A percentile compares a stretch with the other conserved stretches of the same genome.
These are phyloP conservation scores for Colius striatus DNA, from an alignment of 2,113 vertebrate species.

Conservation along the genomic window DNA sequence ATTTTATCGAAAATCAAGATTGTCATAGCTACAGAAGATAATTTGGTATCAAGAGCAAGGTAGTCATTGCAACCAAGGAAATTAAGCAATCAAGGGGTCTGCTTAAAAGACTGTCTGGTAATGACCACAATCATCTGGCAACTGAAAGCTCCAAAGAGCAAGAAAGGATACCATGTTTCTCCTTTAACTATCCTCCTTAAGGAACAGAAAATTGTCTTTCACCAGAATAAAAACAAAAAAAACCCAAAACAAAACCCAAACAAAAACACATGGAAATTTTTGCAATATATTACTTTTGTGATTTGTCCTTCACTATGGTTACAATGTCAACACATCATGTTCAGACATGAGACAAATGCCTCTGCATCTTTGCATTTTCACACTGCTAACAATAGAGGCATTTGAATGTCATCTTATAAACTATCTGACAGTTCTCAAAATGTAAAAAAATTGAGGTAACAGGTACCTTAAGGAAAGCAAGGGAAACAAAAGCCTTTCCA, in stretches of 20 bases:
- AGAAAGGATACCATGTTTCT: neutral
- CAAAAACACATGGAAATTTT: neutral
- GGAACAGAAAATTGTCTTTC: neutral
- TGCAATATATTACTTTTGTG: neutral
- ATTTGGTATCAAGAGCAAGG: neutral
- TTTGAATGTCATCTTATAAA: fast-evolving
- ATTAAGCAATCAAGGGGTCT: neutral
- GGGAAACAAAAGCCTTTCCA: neutral
- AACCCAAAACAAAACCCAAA: too few species aligned
- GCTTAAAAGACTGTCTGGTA: neutral
- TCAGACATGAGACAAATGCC: too few species aligned
- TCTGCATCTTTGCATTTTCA: neutral
- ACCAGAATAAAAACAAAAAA: neutral
- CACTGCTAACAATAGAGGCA: fast-evolving
- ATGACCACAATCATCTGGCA: neutral
- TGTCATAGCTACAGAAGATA: conserved; percentile 7
- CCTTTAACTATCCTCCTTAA: neutral
- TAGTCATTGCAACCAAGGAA: neutral
- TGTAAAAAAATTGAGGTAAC: neutral
- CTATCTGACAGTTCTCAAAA: neutral
- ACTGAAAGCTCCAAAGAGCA: neutral
- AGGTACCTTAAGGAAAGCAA: neutral
- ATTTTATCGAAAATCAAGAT: conserved; percentile 5
- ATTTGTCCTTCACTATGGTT: neutral
- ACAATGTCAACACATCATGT: fast-evolving